These are phyloP conservation scores for Sinosuthora webbiana DNA, from an alignment of 2,113 vertebrate genomes.

Conservation along the genomic window DNA sequence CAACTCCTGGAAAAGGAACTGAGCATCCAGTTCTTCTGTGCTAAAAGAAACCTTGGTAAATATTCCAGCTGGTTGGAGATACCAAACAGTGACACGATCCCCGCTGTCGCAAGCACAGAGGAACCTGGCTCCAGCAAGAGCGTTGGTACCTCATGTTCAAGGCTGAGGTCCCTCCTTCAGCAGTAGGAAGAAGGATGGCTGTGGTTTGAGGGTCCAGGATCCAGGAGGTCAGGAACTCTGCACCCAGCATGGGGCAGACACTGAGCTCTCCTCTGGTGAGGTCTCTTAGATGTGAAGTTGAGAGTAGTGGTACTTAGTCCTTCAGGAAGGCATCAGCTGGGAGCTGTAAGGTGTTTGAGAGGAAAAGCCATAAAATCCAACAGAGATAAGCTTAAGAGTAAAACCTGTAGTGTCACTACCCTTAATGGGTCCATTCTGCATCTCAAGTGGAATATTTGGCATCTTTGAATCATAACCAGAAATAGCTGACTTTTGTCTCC, in stretches of 20 bases:
- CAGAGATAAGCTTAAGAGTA: background rate
- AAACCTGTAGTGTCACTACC: background rate
- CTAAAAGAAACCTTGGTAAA: background rate
- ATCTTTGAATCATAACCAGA: background rate
- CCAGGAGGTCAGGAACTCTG: background rate
- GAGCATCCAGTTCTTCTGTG: background rate
- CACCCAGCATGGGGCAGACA: accelerated
- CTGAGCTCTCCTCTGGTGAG: background rate
- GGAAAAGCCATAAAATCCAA: background rate
- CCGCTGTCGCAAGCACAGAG: background rate
- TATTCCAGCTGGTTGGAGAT: background rate
- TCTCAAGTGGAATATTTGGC: background rate
- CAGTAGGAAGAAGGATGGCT: background rate
- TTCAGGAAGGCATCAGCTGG: background rate
- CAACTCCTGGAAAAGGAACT: background rate
- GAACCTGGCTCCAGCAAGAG: background rate
- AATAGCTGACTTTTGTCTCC: background rate
- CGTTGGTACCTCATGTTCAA: accelerated
- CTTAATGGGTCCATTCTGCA: background rate
- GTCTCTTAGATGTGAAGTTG: background rate
- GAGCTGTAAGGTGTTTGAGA: background rate
- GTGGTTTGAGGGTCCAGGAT: background rate
- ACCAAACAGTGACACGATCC: background rate
- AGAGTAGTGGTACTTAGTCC: background rate
- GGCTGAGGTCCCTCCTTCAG: background rate